These are phyloP conservation scores for Ramphastos sulfuratus DNA, from an alignment of 2,113 vertebrate genomes.

Conservation along the genomic window DNA sequence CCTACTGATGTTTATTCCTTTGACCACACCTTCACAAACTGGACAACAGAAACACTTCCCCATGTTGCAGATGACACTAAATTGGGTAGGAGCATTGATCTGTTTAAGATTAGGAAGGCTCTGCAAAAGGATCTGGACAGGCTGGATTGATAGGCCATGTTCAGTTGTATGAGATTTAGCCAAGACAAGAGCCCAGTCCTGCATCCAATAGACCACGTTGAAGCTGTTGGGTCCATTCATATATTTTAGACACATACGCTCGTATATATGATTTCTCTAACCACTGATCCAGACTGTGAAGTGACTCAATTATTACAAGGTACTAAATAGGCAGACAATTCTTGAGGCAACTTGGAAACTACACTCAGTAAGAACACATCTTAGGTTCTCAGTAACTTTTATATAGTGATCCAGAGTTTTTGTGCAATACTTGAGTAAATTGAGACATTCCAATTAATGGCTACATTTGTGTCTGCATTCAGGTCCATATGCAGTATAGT, in stretches of 20 bases:
- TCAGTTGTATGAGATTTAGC: too few species aligned
- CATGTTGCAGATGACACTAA: background rate
- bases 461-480: background rate
- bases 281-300: background rate
- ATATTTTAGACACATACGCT: too few species aligned
- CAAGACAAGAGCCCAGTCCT: too few species aligned
- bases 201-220: background rate
- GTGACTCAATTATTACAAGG: background rate
- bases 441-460: background rate
- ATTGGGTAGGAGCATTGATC: too few species aligned
- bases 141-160: too few species aligned
- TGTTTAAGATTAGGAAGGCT: too few species aligned
- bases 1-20: background rate
- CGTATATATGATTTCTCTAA: background rate
- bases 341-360: background rate
- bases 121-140: too few species aligned
- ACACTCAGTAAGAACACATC: background rate
- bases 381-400: background rate
- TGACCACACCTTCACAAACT: background rate
- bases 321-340: background rate
- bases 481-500: background rate
- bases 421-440: background rate
- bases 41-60: background rate
- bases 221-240: background rate
- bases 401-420: background rate